A percentile compares a stretch with the other conserved stretches of the same genome.
Evolutionary conservation across 1,140 invertebrate species (phyloP).

Genomic region (Drosophila santomea): DNA sequence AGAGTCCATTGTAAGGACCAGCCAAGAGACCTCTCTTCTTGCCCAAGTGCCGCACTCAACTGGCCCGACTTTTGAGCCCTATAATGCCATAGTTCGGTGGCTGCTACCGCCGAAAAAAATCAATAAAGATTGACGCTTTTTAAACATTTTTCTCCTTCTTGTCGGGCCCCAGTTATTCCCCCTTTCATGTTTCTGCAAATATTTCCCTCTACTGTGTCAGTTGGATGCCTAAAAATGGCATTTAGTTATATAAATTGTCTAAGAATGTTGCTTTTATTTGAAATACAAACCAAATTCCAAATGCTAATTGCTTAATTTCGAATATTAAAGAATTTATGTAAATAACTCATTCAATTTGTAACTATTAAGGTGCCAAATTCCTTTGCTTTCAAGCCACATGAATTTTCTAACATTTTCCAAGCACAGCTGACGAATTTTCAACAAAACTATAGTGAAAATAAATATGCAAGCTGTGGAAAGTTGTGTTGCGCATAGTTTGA

Average conservation of each 20-base stretch:
- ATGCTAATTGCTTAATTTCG: too few species aligned
- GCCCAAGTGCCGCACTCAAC: conserved; percentile 35
- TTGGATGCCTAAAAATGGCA: too few species aligned
- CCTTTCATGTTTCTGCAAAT: conserved; percentile 1
- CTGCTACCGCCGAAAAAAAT: conserved; percentile 63
- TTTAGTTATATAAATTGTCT: too few species aligned
- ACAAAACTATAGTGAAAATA: background rate
- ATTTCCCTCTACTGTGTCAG: too few species aligned
- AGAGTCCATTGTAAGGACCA: conserved; percentile 31
- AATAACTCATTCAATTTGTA: too few species aligned
- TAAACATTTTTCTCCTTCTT: conserved; percentile 5
- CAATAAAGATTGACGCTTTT: conserved; percentile 70
- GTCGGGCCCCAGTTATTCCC: background rate
- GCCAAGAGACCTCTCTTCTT: conserved; percentile 16
- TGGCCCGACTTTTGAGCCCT: conserved; percentile 43
- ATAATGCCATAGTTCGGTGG: conserved; percentile 25
- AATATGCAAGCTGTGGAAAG: background rate
- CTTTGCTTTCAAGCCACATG: too few species aligned
- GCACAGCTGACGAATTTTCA: background rate
- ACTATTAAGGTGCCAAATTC: too few species aligned
- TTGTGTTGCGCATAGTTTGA: background rate
- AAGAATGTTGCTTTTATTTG: too few species aligned
- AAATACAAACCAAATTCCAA: background rate
- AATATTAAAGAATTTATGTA: too few species aligned
- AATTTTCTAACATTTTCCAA: background rate